phyloP scores from a whole-genome alignment of 2,888 invertebrate species.

The Cerastis leucographa region DNA sequence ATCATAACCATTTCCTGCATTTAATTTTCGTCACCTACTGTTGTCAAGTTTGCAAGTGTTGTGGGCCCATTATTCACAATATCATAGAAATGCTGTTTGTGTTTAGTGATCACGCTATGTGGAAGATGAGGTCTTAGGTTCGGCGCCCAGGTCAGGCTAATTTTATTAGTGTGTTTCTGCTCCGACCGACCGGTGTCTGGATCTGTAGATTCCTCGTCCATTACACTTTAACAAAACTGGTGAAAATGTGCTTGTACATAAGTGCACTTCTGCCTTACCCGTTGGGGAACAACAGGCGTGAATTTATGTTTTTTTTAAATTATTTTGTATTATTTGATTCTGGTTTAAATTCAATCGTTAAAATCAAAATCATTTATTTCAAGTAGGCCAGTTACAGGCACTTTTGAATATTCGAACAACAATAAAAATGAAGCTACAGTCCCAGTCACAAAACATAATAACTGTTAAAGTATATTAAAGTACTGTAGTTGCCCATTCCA shows the following conservation, averaged over 20 bases:
- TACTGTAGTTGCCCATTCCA: too few relatives aligned
- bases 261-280: not conserved
- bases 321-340: too few relatives aligned
- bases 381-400: too few relatives aligned
- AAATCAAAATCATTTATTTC: too few relatives aligned
- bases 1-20: not conserved
- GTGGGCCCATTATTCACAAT: not conserved
- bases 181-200: not conserved
- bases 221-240: not conserved
- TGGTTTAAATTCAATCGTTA: too few relatives aligned
- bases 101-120: not conserved
- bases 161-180: not conserved
- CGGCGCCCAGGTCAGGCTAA: not conserved
- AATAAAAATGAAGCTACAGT: too few relatives aligned
- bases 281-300: not conserved
- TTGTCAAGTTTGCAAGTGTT: not conserved
- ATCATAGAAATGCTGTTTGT: not conserved
- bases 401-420: too few relatives aligned
- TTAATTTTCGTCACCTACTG: slow-evolving; percentile 18
- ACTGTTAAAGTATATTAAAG: too few relatives aligned
- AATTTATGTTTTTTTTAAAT: not conserved
- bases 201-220: not conserved
- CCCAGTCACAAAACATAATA: too few relatives aligned
- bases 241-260: not conserved
- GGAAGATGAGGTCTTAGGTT: not conserved